These are phyloP conservation scores for Hippoglossus stenolepis DNA, from an alignment of 2,113 vertebrate species.

Conservation along the genomic window DNA sequence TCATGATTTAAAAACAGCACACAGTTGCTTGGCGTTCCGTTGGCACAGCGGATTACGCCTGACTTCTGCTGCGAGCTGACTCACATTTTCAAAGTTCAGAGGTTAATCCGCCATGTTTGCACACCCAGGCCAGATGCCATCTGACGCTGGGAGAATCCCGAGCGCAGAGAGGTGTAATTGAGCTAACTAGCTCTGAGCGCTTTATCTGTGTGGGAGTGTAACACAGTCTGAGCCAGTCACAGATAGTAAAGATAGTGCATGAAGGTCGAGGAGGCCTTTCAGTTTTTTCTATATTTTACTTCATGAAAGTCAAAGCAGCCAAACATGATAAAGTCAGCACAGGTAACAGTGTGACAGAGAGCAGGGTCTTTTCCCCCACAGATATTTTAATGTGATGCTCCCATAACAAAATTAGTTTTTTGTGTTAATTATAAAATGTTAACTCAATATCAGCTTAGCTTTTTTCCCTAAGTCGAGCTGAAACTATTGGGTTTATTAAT, in stretches of 20 bases:
- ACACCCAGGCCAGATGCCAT: constrained; percentile 30
- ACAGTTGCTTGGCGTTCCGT: background rate
- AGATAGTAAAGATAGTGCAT: background rate
- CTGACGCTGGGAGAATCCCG: constrained; percentile 21
- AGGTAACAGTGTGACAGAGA: no score
- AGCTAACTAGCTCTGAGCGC: constrained; percentile 24
- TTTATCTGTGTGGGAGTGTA: constrained; percentile 17
- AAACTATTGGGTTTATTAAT: no score
- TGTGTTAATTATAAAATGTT: no score
- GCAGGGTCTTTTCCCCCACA: no score
- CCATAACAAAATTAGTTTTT: no score
- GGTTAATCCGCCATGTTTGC: constrained; percentile 61
- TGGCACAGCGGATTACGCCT: background rate
- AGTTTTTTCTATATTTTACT: no score
- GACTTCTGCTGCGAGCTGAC: constrained; percentile 8
- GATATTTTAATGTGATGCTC: no score
- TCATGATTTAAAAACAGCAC: background rate
- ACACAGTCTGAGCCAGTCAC: background rate
- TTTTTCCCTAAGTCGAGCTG: no score
- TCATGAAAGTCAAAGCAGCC: background rate
- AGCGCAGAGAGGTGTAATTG: constrained; percentile 44
- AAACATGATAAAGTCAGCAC: no score
- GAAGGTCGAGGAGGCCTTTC: background rate
- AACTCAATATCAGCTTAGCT: no score
- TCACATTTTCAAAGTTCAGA: constrained; percentile 39